Conservation (phyloP, 2,888 invertebrate genomes). For the Synanthedon andrenaeformis region DNA sequence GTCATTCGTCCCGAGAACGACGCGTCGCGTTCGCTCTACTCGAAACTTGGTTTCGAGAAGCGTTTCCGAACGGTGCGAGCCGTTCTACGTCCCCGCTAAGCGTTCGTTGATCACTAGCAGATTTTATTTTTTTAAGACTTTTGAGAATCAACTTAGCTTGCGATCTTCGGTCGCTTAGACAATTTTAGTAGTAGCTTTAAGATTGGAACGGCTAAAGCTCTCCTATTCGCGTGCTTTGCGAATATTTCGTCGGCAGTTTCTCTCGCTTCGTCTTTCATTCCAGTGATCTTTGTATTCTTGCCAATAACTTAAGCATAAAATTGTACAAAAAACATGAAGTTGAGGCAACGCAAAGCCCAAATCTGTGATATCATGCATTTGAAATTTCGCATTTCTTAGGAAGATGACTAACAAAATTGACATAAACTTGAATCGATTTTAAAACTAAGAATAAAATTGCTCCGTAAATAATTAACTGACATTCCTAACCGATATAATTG, state of each 20-base stretch:
- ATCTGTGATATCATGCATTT: too few relatives aligned
- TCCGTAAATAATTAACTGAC: too few relatives aligned
- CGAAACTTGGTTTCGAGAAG: conserved; percentile 84
- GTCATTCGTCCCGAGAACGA: conserved; percentile 88
- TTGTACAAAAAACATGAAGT: too few relatives aligned
- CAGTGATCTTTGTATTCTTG: too few relatives aligned
- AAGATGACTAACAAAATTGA: too few relatives aligned
- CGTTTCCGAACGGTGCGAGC: conserved; percentile 85
- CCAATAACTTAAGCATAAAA: too few relatives aligned
- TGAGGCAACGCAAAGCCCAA: too few relatives aligned
- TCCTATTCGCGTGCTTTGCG: conserved; percentile 29
- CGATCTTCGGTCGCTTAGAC: conserved; percentile 58
- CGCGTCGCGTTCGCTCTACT: conserved; percentile 85
- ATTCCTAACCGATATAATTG: too few relatives aligned
- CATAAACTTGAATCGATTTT: too few relatives aligned
- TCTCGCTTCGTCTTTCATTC: too few relatives aligned
- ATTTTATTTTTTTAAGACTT: conserved; percentile 71
- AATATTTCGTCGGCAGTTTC: neutral
- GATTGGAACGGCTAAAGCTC: conserved; percentile 57
- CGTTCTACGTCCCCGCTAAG: conserved; percentile 73
- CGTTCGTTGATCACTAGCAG: conserved; percentile 58
- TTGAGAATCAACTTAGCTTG: conserved; percentile 66
- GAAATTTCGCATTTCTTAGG: too few relatives aligned
- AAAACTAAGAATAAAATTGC: too few relatives aligned
- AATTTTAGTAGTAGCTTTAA: conserved; percentile 67